These are phyloP conservation scores for Leptinotarsa texana DNA, from an alignment of 1,140 invertebrate genomes.

Conservation along the genomic window DNA sequence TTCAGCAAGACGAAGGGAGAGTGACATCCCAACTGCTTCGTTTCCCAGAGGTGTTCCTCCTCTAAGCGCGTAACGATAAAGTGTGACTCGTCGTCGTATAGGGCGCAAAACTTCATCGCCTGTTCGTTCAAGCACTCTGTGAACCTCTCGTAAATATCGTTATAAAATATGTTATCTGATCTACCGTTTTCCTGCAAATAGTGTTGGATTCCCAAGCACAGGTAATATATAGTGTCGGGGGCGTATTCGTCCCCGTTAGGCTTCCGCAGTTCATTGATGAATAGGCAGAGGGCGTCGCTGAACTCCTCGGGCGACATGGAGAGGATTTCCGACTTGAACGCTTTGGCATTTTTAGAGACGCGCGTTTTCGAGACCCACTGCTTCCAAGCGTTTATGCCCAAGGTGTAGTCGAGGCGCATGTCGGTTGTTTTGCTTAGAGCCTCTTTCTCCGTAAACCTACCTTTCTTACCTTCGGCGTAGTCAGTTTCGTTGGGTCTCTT, in stretches of 20 bases:
- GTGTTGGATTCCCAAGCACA: slow-evolving; percentile 89
- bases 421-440: neutral
- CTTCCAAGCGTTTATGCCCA: slow-evolving; percentile 22
- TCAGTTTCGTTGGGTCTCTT: neutral
- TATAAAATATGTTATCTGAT: slow-evolving; percentile 91
- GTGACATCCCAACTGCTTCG: slow-evolving; percentile 88
- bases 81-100: slow-evolving; percentile 39
- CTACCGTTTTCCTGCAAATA: slow-evolving; percentile 88
- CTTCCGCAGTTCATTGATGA: slow-evolving; percentile 86
- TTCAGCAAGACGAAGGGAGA: slow-evolving; percentile 87
- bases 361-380: slow-evolving; percentile 27
- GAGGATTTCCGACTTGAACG: slow-evolving; percentile 51
- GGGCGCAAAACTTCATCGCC: slow-evolving; percentile 69
- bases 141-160: slow-evolving; percentile 85
- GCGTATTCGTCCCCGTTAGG: slow-evolving; percentile 84
- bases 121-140: slow-evolving; percentile 84
- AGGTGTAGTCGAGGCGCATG: slow-evolving; percentile 1
- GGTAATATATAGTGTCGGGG: slow-evolving; percentile 87
- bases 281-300: slow-evolving; percentile 81
- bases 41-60: slow-evolving; percentile 90
- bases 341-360: slow-evolving; percentile 17
- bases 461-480: neutral
- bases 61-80: slow-evolving; percentile 84
- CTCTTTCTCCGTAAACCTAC: neutral
- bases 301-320: slow-evolving; percentile 83